Evolutionary conservation across 2,797 vertebrate genomes (phyloP).

Genomic region (Poeciliopsis paucimaculata): DNA sequence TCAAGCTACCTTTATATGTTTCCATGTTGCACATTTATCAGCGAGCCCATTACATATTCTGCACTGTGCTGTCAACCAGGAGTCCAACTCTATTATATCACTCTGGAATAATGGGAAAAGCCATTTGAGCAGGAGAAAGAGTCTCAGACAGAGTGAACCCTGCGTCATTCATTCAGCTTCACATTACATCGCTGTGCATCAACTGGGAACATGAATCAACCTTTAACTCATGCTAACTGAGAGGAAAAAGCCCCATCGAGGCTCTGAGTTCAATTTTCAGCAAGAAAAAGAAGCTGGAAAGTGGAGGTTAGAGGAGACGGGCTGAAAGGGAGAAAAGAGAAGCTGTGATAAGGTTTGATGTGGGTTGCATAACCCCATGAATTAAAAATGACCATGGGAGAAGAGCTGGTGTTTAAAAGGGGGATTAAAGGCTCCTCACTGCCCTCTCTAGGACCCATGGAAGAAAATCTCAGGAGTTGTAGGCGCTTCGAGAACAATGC

Average conservation of each 20-base stretch:
- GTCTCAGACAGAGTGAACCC: conserved; percentile 32
- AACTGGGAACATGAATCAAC: conserved; percentile 44
- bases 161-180: conserved; percentile 35
- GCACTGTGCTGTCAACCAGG: neutral
- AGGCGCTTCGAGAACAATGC: neutral
- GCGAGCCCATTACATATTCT: conserved; percentile 10
- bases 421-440: conserved; percentile 69
- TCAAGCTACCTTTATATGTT: conserved; percentile 3
- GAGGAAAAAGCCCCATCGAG: conserved; percentile 45
- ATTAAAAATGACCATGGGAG: conserved; percentile 75
- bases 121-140: conserved; percentile 36
- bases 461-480: conserved; percentile 26
- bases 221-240: conserved; percentile 41
- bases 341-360: conserved; percentile 52
- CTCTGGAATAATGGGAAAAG: conserved; percentile 35
- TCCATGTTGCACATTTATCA: conserved; percentile 13
- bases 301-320: conserved; percentile 7
- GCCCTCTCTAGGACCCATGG: conserved; percentile 65
- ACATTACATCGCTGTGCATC: conserved; percentile 42
- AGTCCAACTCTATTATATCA: conserved; percentile 30
- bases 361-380: conserved; percentile 73
- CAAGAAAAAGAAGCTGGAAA: conserved; percentile 17
- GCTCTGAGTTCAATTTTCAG: conserved; percentile 34
- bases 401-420: conserved; percentile 54
- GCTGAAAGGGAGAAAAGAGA: conserved; percentile 34